phyloP scores from a whole-genome alignment of 92 coral and sea anemone genomes.

The Actinernus sp. region DNA sequence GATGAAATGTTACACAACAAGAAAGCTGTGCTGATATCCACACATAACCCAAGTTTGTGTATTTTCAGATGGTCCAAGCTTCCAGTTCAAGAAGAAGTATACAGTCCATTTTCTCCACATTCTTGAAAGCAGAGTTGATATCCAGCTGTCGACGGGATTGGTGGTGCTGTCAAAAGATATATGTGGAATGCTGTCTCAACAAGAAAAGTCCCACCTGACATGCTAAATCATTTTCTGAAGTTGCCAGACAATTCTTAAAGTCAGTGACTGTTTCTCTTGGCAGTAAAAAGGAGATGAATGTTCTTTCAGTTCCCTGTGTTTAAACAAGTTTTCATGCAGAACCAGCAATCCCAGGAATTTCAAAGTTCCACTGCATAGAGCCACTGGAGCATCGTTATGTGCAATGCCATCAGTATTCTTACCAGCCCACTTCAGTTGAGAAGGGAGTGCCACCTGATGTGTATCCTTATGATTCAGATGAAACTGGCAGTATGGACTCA shows the following conservation, averaged over 20 bases:
- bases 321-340: slow-evolving; percentile 25
- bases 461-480: slow-evolving; percentile 2
- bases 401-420: slow-evolving; percentile 4
- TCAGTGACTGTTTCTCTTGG: no score
- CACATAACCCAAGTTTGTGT: no score
- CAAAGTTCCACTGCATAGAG: no score
- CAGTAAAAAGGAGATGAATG: no score
- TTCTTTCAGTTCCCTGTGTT: no score
- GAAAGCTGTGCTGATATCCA: background rate
- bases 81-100: no score
- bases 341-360: slow-evolving; percentile 29
- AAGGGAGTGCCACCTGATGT: background rate
- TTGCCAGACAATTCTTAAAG: no score
- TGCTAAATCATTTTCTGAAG: no score
- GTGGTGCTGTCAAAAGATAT: background rate
- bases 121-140: background rate
- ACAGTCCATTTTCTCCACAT: background rate
- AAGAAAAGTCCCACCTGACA: slow-evolving; percentile 1
- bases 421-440: background rate
- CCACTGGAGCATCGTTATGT: slow-evolving; percentile 11
- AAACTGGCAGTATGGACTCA: no score
- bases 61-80: no score
- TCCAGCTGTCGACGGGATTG: background rate
- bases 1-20: background rate
- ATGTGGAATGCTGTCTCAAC: background rate